Evolutionary conservation across 2,113 vertebrate species (phyloP), one percentile per base, ranked within the genome.

Genomic region (Trachemys scripta): DNA sequence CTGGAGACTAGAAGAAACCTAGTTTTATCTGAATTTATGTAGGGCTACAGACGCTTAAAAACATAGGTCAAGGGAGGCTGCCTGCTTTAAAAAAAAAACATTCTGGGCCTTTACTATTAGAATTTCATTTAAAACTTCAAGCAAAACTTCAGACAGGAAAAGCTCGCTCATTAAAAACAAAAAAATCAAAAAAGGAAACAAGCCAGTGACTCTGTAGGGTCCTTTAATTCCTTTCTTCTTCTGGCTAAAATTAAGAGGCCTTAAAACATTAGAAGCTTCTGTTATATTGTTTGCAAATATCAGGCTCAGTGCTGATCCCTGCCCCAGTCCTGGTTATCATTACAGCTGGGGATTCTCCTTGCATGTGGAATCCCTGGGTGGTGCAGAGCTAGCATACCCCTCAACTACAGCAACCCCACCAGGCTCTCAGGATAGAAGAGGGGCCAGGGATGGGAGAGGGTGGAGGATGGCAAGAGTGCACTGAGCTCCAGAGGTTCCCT

Each of bases 161-260:
- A 24, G 4, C 38, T 13, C 35, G 7, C 3, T 90, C 25, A 38
- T 90, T 87, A 84, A 42, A 45, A 9, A 42, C 42, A 24, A 57
- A 27, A 29, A 59, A 59, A 57, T 25, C 27, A 59, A 29, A 90
- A 93, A 45, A 3, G 2, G 4, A 8, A 42, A 81, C 17, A 49
- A 47, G 0, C 0, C 4, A 82, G 24, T 7, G 38, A 47, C 24
- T 83, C 35, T 50, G 11, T 53, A 0, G 4, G 69, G 83, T 31
- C 6, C 81, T 88, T 82, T 13, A 0, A 3, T 2, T 1, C 51
- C 78, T 79, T 94, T 87, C 89, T 47, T 24, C 29, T 82, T 94
- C 62, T 80, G 16, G 24, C 5, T 76, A 56, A 87, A 80, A 80
- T 49, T 82, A 75, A 92, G 25, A 10, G 42, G 24, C 5, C 29